Evolutionary conservation across 2,888 invertebrate genomes (phyloP), one percentile per base, ranked within the genome.

Genomic region (Acanthococcus lagerstroemiae): DNA sequence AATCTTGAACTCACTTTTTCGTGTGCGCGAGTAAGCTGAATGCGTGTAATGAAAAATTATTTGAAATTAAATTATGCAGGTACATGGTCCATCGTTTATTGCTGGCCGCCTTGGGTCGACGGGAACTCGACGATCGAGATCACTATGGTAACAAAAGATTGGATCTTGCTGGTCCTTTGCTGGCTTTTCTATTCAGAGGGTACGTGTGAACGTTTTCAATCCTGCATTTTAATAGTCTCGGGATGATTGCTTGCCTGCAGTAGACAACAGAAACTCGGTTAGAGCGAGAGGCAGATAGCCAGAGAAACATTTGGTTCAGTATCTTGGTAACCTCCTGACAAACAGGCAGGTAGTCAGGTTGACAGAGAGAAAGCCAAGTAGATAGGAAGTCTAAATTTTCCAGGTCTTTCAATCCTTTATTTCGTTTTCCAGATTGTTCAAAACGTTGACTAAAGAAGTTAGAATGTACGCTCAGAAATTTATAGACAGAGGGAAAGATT

Each of bases 51-150:
- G 37, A 15, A 48, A 48, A 17, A 48, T 48, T 48, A n/a, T 3
- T n/a, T 48, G 15, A n/a, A 9, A 48, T 48, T n/a, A 52, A 37
- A 37, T 21, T 30, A 68, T 71, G 7, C 56, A 72, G 72, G 44
- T 99, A 99, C 76, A 99, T 99, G 99, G 99, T 99, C 0, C 97
- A 99, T 76, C 84, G 99, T 70, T 78, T 99, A 67, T 78, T 99
- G 60, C 78, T 97, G 69, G 97, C 97, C 58, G 89, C 97, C 15
- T 79, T 99, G 67, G 95, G 95, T 68, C 82, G 99, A n/a, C 82
- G 97, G 70, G 97, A 99, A 78, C 81, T 97, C 52, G 99, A 99
- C 78, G 99, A 99, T 81, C 85, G 99, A 75, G 99, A 99, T 96
- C 99, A 99, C 77, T 97, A 99, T 77, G 99, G 99, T 48, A 97